Percentiles rank a stretch among this genome's conserved stretches.
These are phyloP conservation scores for Apodemia mormo DNA, from an alignment of 2,888 invertebrate species.

Conservation along the genomic window DNA sequence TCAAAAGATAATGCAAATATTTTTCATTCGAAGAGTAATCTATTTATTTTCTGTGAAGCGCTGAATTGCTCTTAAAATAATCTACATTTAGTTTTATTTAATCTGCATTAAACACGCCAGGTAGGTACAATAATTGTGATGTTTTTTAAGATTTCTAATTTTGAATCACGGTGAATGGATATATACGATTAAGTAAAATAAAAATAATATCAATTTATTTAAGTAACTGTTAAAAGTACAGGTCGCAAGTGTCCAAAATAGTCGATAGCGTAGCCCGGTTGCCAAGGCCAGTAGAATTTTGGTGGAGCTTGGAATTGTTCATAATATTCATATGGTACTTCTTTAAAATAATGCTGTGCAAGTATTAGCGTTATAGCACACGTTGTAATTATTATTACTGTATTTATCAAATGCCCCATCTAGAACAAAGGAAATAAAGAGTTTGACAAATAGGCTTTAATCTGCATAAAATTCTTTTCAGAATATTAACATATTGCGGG, in stretches of 20 bases:
- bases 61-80: too few species aligned
- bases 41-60: too few species aligned
- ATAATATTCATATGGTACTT: background rate
- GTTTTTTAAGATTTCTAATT: too few species aligned
- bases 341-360: background rate
- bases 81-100: too few species aligned
- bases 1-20: too few species aligned
- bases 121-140: too few species aligned
- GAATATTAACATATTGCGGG: too few species aligned
- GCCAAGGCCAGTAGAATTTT: slow-evolving; percentile 54
- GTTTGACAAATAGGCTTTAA: too few species aligned
- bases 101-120: too few species aligned
- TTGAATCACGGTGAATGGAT: too few species aligned
- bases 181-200: background rate
- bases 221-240: slow-evolving; percentile 42
- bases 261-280: slow-evolving; percentile 53
- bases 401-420: background rate
- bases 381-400: background rate
- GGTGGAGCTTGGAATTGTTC: slow-evolving; percentile 8
- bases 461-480: too few species aligned
- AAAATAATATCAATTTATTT: background rate
- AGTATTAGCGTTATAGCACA: background rate
- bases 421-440: background rate
- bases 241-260: slow-evolving; percentile 46
- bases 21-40: too few species aligned